phyloP scores from a whole-genome alignment of 2,888 invertebrate species.

The Drosophila meridionalis region DNA sequence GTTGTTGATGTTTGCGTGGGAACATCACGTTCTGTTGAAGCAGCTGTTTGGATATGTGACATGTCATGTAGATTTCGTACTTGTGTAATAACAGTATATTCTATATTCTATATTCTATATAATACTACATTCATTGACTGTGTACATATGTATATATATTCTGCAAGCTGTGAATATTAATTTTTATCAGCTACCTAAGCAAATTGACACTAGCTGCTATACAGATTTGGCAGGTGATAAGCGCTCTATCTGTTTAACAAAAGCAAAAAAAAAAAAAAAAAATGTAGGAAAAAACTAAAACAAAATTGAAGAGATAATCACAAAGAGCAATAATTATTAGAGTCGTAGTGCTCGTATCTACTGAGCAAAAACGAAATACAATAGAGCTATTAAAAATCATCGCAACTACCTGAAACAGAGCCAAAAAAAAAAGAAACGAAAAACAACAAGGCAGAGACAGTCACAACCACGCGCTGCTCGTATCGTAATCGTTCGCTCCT shows the following conservation, averaged over 20 bases:
- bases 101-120: background rate
- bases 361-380: conserved; percentile 32
- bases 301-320: conserved; percentile 38
- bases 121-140: too few relatives aligned
- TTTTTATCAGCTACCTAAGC: background rate
- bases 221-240: conserved; percentile 30
- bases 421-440: conserved; percentile 14
- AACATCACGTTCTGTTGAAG: conserved; percentile 47
- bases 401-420: conserved; percentile 24
- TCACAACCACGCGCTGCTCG: conserved; percentile 35
- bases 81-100: conserved; percentile 10
- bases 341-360: conserved; percentile 35
- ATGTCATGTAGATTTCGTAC: conserved; percentile 4
- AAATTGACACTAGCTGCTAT: conserved; percentile 3
- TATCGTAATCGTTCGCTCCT: conserved; percentile 48
- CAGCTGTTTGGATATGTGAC: conserved; percentile 38
- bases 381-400: conserved; percentile 53
- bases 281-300: background rate
- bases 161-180: background rate
- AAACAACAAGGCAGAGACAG: conserved; percentile 15
- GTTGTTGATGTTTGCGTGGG: conserved; percentile 40
- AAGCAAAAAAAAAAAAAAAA: background rate
- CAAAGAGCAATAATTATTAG: conserved; percentile 35
- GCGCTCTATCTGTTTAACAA: background rate
- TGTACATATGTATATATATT: background rate